Conservation (phyloP, 2,113 vertebrate genomes). For the Spea bombifrons region DNA sequence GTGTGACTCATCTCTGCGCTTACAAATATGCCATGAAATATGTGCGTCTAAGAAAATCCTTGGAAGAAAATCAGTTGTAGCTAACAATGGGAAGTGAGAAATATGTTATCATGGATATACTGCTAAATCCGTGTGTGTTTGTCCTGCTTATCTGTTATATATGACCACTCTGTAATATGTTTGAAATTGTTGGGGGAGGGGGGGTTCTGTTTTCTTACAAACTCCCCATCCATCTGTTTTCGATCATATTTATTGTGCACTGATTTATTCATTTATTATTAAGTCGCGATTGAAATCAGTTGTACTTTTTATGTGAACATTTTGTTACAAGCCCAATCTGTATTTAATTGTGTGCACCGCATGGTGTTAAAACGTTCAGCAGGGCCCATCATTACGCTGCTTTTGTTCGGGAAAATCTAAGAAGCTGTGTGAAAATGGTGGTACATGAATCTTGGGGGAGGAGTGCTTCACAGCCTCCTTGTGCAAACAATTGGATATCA, state of each 20-base stretch:
- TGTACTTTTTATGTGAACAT: background rate
- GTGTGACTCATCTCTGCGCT: constrained; percentile 50
- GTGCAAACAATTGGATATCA: background rate
- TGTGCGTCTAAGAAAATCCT: no score
- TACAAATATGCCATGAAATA: no score
- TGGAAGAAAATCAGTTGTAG: no score
- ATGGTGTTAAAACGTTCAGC: constrained; percentile 4
- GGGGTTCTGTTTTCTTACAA: no score
- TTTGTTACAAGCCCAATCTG: background rate
- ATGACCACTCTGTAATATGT: no score
- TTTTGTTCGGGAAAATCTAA: constrained; percentile 28
- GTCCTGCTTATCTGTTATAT: no score
- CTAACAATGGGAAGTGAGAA: no score
- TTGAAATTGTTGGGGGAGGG: no score
- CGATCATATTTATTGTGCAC: no score
- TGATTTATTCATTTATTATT: background rate
- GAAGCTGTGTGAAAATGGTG: background rate
- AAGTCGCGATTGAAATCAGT: background rate
- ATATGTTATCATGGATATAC: no score
- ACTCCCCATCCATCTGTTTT: no score
- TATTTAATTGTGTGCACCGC: constrained; percentile 9
- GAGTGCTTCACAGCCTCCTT: background rate
- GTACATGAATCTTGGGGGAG: background rate
- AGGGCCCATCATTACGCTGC: constrained; percentile 4
- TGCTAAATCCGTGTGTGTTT: no score